Percentiles rank a stretch among this genome's conserved stretches.
Evolutionary conservation across 2,113 vertebrate species (phyloP).

Genomic region (Gallinago undulata): DNA sequence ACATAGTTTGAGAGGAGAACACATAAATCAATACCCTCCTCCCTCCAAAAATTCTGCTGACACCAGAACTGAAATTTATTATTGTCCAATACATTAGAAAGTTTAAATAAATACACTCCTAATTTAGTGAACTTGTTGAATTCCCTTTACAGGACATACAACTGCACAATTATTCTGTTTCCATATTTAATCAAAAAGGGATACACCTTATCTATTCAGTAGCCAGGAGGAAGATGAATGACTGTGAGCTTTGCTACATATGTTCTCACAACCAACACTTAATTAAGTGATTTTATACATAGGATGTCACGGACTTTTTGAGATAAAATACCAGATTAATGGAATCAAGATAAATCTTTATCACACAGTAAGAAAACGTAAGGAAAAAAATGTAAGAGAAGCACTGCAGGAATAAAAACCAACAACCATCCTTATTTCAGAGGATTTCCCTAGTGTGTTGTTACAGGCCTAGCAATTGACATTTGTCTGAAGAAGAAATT

Average conservation of each 20-base stretch:
- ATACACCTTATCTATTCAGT: not conserved
- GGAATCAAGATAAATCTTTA: not conserved
- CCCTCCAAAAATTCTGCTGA: fast-evolving
- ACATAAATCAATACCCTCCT: not conserved
- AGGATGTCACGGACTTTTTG: not conserved
- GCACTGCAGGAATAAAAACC: not conserved
- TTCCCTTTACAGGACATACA: not conserved
- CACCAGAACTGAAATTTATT: not conserved
- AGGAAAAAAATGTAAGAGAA: not conserved
- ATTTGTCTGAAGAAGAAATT: not conserved
- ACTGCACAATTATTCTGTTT: not conserved
- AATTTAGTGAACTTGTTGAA: not conserved
- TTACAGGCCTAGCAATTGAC: not conserved
- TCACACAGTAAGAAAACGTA: not conserved
- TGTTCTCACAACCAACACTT: not conserved
- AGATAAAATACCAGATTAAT: not conserved
- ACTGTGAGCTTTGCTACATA: not conserved
- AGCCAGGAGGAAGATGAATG: not conserved
- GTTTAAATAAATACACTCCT: not conserved
- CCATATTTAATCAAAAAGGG: not conserved
- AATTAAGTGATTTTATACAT: not conserved
- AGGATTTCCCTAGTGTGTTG: not conserved
- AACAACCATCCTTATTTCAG: not conserved
- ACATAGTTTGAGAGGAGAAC: no score
- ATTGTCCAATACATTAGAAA: not conserved